A percentile compares a stretch with the other conserved stretches of the same genome.
Conservation (phyloP, 2,888 invertebrate genomes). For the Leucoma salicis region DNA sequence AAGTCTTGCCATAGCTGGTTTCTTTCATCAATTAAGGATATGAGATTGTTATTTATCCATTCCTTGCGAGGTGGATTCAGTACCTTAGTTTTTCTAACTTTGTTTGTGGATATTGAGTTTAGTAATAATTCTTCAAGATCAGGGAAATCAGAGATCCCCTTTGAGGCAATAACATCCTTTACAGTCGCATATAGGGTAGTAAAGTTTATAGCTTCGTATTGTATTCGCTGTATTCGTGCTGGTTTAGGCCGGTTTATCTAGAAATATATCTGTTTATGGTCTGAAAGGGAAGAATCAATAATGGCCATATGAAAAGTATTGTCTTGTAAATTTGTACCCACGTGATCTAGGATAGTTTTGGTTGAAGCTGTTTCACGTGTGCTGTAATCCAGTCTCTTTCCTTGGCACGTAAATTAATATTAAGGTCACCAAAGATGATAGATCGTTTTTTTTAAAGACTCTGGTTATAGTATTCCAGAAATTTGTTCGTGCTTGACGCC, state of each 20-base stretch:
- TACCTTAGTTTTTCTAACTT: too few species aligned
- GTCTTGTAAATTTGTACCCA: constrained; percentile 1
- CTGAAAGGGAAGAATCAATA: constrained; percentile 1
- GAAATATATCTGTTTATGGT: constrained; percentile 4
- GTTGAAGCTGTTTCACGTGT: constrained; percentile 4
- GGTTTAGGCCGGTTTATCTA: constrained; percentile 2
- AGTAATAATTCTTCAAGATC: too few species aligned
- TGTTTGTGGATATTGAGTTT: too few species aligned
- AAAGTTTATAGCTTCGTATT: neutral
- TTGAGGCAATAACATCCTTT: neutral
- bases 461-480: too few species aligned
- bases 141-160: too few species aligned
- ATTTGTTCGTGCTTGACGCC: neutral
- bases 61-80: too few species aligned
- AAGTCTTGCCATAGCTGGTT: too few species aligned
- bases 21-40: too few species aligned
- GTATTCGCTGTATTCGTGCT: neutral
- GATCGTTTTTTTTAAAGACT: neutral
- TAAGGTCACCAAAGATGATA: too few species aligned
- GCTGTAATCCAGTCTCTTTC: neutral
- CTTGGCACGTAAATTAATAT: neutral
- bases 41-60: too few species aligned
- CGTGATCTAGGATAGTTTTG: constrained; percentile 7
- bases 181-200: neutral
- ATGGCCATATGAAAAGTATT: constrained; percentile 3